These are phyloP conservation scores for Bradypus variegatus DNA, from an alignment of 2,797 vertebrate genomes.

Conservation along the genomic window DNA sequence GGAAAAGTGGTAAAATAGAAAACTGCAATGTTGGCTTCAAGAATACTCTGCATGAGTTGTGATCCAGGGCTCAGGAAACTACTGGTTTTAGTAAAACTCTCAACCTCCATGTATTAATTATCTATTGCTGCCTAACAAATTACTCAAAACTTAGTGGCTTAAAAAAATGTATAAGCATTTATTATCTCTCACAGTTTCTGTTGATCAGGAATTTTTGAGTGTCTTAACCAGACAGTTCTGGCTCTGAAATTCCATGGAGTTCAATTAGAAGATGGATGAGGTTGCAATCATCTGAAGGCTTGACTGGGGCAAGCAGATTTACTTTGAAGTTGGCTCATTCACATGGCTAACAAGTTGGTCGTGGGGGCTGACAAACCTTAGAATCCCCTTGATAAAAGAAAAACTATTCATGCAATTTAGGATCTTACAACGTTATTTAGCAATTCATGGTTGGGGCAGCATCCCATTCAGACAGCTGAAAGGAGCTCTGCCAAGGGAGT, in stretches of 20 bases:
- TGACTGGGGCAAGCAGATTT: background rate
- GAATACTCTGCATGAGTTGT: background rate
- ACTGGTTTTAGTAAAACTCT: background rate
- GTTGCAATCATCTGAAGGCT: background rate
- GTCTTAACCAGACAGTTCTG: background rate
- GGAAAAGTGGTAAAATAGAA: background rate
- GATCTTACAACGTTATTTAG: no score
- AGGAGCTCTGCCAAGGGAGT: no score
- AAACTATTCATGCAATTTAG: no score
- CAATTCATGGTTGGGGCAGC: no score
- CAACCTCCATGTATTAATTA: background rate
- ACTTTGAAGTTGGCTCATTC: background rate
- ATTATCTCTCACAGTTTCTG: background rate
- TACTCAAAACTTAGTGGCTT: background rate
- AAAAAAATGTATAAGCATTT: background rate
- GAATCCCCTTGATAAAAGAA: background rate
- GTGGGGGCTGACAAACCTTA: background rate
- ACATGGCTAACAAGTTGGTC: background rate
- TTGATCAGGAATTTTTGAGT: constrained; percentile 11
- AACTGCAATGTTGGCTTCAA: background rate
- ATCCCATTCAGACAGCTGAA: no score
- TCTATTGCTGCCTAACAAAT: background rate
- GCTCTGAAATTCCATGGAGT: background rate
- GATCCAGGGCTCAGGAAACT: background rate
- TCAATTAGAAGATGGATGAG: background rate